phyloP scores from a whole-genome alignment of 1,140 invertebrate species.

The Portunus trituberculatus region DNA sequence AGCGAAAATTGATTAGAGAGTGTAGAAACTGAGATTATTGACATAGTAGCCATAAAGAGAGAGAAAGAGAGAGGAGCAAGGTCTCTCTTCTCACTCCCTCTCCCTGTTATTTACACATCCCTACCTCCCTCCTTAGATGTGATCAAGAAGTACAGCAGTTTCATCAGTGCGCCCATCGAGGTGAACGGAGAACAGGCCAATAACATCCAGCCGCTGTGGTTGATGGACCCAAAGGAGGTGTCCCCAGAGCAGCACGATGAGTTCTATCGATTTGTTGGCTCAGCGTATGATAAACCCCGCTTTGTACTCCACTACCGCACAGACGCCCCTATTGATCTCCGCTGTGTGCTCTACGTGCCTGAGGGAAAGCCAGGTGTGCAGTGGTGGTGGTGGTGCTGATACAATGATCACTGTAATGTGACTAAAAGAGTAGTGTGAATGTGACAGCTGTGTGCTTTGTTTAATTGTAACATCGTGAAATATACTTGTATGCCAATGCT shows the following conservation, averaged over 20 bases:
- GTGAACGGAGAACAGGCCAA: constrained; percentile 94
- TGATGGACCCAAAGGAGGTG: constrained; percentile 93
- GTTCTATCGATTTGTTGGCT: constrained; percentile 94
- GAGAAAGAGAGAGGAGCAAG: no score
- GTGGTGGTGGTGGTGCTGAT: not conserved
- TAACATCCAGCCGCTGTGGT: constrained; percentile 93
- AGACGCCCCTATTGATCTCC: constrained; percentile 95
- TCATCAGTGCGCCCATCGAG: constrained; percentile 95
- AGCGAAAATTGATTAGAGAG: no score
- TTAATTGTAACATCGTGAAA: no score
- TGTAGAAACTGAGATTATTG: no score
- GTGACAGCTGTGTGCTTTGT: not conserved
- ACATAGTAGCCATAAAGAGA: no score
- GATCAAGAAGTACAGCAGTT: constrained; percentile 98
- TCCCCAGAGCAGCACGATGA: constrained; percentile 92
- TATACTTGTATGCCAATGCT: no score
- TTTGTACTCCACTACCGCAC: constrained; percentile 92
- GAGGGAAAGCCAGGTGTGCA: constrained; percentile 86
- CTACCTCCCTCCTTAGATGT: constrained; percentile 85
- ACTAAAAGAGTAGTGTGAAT: not conserved
- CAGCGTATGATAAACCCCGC: constrained; percentile 91
- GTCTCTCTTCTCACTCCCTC: not conserved
- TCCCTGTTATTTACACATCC: not conserved
- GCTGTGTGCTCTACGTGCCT: constrained; percentile 95
- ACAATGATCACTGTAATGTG: not conserved